Percentiles rank a stretch among this genome's conserved stretches.
These are phyloP conservation scores for Carabus problematicus DNA, from an alignment of 2,888 invertebrate species.

Conservation along the genomic window DNA sequence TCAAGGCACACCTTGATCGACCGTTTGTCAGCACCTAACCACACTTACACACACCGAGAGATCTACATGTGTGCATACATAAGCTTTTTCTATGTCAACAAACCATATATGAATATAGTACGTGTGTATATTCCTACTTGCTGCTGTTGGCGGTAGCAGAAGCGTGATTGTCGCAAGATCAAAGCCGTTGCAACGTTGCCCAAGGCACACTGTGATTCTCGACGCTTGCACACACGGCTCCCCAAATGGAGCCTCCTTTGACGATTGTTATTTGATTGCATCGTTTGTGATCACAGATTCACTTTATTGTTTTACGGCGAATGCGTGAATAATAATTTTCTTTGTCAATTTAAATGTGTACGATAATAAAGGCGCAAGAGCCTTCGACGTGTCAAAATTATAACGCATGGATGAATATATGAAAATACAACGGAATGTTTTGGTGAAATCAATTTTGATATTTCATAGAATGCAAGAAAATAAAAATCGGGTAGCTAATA, in stretches of 20 bases:
- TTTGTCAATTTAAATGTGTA: slow-evolving; percentile 26
- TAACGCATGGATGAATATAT: too few species aligned
- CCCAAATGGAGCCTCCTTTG: slow-evolving; percentile 29
- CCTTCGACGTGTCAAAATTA: too few species aligned
- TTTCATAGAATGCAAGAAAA: too few species aligned
- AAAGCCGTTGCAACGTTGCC: slow-evolving; percentile 50
- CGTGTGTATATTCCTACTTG: neutral
- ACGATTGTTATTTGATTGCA: slow-evolving; percentile 37
- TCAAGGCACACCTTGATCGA: slow-evolving; percentile 5
- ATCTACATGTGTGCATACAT: neutral
- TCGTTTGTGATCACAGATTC: neutral
- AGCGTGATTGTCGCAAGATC: slow-evolving; percentile 55
- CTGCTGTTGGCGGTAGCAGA: too few species aligned
- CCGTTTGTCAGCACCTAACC: neutral
- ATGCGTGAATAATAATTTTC: slow-evolving; percentile 18
- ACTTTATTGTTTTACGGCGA: slow-evolving; percentile 26
- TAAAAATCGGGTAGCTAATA: too few species aligned
- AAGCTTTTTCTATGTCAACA: neutral
- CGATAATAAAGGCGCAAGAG: slow-evolving; percentile 1
- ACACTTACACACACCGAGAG: neutral
- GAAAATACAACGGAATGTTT: too few species aligned
- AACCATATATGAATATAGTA: neutral
- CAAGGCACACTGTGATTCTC: slow-evolving; percentile 25
- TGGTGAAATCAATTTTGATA: too few species aligned
- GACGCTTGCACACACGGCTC: slow-evolving; percentile 17